A percentile compares a stretch with the other conserved stretches of the same genome.
phyloP scores from a whole-genome alignment of 2,888 invertebrate genomes.

The Mimumesa dahlbomi region DNA sequence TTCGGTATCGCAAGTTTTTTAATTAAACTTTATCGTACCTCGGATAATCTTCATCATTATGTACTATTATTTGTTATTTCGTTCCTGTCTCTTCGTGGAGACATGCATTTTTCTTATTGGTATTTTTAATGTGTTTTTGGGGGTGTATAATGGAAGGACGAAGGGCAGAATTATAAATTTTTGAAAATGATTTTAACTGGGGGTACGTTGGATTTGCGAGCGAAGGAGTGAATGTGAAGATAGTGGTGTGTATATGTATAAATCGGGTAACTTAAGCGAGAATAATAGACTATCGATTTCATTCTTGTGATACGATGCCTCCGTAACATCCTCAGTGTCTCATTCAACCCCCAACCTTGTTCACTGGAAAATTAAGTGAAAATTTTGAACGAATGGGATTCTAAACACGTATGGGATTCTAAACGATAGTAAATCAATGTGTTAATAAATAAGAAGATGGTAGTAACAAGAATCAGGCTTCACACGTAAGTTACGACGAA shows the following conservation, averaged over 20 bases:
- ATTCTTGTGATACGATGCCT: constrained; percentile 39
- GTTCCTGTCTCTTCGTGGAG: too few relatives aligned
- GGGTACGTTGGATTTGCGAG: constrained; percentile 43
- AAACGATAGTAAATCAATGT: too few relatives aligned
- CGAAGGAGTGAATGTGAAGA: constrained; percentile 52
- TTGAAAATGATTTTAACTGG: constrained; percentile 36
- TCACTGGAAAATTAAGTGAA: constrained; percentile 71
- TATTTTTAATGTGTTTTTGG: constrained; percentile 1
- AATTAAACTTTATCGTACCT: too few relatives aligned
- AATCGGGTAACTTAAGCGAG: constrained; percentile 72
- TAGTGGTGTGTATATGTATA: constrained; percentile 70
- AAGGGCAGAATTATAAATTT: constrained; percentile 35
- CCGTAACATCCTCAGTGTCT: background rate
- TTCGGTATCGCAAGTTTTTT: too few relatives aligned
- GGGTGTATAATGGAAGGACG: background rate
- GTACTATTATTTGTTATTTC: too few relatives aligned
- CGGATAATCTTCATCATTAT: too few relatives aligned
- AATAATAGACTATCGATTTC: constrained; percentile 77
- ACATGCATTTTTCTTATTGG: too few relatives aligned
- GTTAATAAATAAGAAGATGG: too few relatives aligned
- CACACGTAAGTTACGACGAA: too few relatives aligned
- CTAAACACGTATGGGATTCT: too few relatives aligned
- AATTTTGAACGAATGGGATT: constrained; percentile 39
- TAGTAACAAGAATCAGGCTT: too few relatives aligned
- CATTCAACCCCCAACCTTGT: constrained; percentile 48